These are phyloP conservation scores for Eristalis pertinax DNA, from an alignment of 2,888 invertebrate species.

Conservation along the genomic window DNA sequence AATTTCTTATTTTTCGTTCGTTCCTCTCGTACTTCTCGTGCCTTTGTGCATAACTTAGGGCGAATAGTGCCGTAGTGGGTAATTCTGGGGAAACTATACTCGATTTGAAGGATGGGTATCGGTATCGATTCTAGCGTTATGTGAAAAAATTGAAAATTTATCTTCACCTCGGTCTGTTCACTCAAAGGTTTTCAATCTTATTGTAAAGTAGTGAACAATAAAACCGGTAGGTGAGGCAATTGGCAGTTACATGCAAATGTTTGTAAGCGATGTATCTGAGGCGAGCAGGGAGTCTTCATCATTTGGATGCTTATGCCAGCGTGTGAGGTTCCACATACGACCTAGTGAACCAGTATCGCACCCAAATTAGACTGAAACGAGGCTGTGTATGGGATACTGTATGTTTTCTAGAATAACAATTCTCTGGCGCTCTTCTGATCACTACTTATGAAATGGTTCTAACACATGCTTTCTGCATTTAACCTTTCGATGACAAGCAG, in stretches of 20 bases:
- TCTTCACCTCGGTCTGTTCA: background rate
- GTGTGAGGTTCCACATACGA: no score
- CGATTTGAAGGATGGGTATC: background rate
- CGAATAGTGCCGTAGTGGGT: conserved; percentile 45
- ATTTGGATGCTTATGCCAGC: no score
- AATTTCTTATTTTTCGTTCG: conserved; percentile 16
- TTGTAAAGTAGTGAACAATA: background rate
- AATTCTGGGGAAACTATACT: conserved; percentile 41
- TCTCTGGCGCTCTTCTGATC: no score
- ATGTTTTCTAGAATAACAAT: no score
- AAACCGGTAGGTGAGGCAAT: background rate
- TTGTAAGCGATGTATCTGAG: background rate
- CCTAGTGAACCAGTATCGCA: no score
- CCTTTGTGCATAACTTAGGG: conserved; percentile 33
- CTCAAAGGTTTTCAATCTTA: background rate
- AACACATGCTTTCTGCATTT: no score
- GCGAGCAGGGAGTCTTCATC: background rate
- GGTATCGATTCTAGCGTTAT: background rate
- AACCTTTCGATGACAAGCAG: no score
- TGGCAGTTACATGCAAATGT: background rate
- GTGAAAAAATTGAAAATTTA: conserved; percentile 30
- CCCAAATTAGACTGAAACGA: no score
- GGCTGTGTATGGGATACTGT: no score
- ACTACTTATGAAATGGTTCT: no score
- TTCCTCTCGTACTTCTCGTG: no score